Conservation (phyloP, 64 coral and sea anemone genomes). For the Stichodactyla helianthus region DNA sequence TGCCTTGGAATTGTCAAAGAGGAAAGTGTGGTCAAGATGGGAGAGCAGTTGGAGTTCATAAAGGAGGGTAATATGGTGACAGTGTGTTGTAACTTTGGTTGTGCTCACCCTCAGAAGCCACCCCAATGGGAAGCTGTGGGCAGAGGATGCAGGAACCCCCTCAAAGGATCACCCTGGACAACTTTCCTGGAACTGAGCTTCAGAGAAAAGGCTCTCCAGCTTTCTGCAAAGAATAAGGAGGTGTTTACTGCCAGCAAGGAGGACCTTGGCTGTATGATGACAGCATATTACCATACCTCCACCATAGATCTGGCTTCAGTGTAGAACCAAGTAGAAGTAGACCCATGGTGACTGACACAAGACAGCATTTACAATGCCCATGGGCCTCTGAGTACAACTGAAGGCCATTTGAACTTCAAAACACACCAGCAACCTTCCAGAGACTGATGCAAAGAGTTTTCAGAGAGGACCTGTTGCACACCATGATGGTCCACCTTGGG, state of each 20-base stretch:
- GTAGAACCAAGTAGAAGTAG: conserved; percentile 33
- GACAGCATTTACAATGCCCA: conserved; percentile 35
- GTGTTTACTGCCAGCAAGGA: conserved; percentile 25
- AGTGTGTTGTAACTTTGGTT: conserved; percentile 8
- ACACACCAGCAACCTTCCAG: conserved; percentile 33
- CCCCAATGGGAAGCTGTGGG: conserved; percentile 16
- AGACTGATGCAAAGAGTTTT: conserved; percentile 6
- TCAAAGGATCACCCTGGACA: conserved; percentile 18
- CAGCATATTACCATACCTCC: conserved; percentile 35
- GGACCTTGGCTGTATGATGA: conserved; percentile 35
- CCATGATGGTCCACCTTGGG: conserved; percentile 14
- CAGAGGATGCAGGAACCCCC: conserved; percentile 11
- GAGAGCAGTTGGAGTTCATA: too few relatives aligned
- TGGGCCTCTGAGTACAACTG: conserved; percentile 42
- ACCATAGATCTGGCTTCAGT: too few relatives aligned
- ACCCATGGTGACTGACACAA: conserved; percentile 5
- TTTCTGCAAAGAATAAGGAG: conserved; percentile 24
- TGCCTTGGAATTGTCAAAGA: conserved; percentile 19
- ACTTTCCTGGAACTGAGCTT: conserved; percentile 32
- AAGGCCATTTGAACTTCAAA: conserved; percentile 15
- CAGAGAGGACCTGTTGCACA: background rate
- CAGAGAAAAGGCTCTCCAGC: conserved; percentile 33
- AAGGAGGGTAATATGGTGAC: conserved; percentile 29
- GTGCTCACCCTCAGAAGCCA: conserved; percentile 20
- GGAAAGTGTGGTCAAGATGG: too few relatives aligned